Base-by-base conservation (phyloP, 2,888 invertebrate species). In the Polydrusus cervinus region DNA sequence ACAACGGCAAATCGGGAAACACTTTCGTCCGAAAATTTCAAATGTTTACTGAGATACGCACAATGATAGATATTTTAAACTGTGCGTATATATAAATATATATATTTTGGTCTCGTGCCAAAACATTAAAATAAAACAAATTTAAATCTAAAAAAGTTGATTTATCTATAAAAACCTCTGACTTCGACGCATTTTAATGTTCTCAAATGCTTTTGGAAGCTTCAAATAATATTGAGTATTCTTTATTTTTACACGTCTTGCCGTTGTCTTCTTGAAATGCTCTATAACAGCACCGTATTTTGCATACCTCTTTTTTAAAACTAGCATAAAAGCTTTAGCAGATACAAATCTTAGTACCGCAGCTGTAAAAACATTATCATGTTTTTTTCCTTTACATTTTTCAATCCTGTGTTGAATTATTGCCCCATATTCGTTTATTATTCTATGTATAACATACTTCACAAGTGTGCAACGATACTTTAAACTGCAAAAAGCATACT, bases 241-340 rank as follows among this genome's bases (percentile, higher is more conserved):
- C 30, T 9, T 14, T 45, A 25, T 43, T 13, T 66, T 38, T 25
- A 66, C 14, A 38, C 16, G 45, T 25, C 38, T 1, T 13, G 34
- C 49, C 11, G 20, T 62, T 25, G 6, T 13, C 0, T n/a, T n/a
- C 40, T 71, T 53, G 0, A 71, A 10, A 9, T 45, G 10, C 11
- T 65, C 20, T 55, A 55, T 70, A 20, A 70, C 51, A 5, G 20
- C 18, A 40, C 45, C 62, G 70, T 74, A 74, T n/a, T 47, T 57
- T 7, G 8, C 13, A 38, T 65, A 16, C n/a, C 65, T 47, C 57
- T 53, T 34, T 40, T 65, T 30, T 14, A 71, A 71, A 43, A 77
- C 74, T 16, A 74, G 25, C 38, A 62, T 45, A 64, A 74, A 74
- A 11, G 77, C 77, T 71, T 43, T 70, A 5, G 18, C 18, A 18